phyloP scores from a whole-genome alignment of 2,113 vertebrate genomes.

The Rhinoderma darwinii region DNA sequence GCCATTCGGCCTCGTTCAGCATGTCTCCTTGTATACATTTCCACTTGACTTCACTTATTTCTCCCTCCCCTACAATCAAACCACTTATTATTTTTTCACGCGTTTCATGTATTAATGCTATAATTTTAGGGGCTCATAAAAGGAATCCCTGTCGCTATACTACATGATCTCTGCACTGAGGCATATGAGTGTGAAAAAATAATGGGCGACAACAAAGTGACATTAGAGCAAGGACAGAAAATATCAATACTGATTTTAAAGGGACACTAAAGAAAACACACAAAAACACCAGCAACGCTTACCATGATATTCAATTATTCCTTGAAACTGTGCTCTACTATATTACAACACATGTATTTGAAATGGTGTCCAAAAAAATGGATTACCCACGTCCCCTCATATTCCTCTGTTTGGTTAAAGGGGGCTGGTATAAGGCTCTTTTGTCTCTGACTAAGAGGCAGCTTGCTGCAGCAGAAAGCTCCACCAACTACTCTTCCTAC shows the following conservation, averaged over 20 bases:
- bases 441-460: background rate
- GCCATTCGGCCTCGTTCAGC: constrained; percentile 17
- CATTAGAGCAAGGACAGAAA: background rate
- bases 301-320: background rate
- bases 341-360: no score
- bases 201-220: background rate
- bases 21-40: constrained; percentile 39
- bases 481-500: no score
- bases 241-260: background rate
- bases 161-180: background rate
- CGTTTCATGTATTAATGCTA: constrained; percentile 10
- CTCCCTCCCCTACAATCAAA: background rate
- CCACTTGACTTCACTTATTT: constrained; percentile 33
- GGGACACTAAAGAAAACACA: background rate
- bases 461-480: background rate
- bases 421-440: no score
- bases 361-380: no score
- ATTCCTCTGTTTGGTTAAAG: background rate
- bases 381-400: no score
- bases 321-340: background rate
- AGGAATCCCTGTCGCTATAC: background rate
- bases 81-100: constrained; percentile 15
- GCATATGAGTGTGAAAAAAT: background rate
- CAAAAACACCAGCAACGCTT: no score
- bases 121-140: constrained; percentile 5